Evolutionary conservation across 2,888 invertebrate species (phyloP).

Genomic region (Octodonta nipae): DNA sequence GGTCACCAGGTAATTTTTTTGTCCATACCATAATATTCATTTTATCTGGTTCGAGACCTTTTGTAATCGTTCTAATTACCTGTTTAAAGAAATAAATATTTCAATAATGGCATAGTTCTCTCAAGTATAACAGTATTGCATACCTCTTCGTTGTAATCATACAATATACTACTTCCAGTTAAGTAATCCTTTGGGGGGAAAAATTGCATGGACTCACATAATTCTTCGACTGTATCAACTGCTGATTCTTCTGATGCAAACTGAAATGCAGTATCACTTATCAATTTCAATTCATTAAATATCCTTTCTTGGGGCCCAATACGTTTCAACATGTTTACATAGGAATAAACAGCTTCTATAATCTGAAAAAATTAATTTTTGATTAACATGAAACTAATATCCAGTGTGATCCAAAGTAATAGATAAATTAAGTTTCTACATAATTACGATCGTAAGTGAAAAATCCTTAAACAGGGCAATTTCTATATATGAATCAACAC

Average conservation of each 20-base stretch:
- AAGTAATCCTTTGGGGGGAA: constrained; percentile 68
- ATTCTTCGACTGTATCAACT: constrained; percentile 61
- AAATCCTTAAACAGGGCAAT: too few species aligned
- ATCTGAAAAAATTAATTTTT: constrained; percentile 41
- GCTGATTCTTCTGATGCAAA: constrained; percentile 59
- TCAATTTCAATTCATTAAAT: constrained; percentile 58
- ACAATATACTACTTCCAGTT: constrained; percentile 59
- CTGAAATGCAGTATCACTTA: constrained; percentile 60
- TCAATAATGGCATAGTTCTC: too few species aligned
- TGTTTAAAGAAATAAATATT: too few species aligned
- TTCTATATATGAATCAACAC: too few species aligned
- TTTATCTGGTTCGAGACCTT: constrained; percentile 49
- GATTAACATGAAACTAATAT: background rate
- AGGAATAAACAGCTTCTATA: constrained; percentile 63
- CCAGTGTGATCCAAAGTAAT: too few species aligned
- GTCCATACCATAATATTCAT: constrained; percentile 60
- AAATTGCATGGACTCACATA: constrained; percentile 67
- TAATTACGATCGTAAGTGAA: too few species aligned
- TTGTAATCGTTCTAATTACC: constrained; percentile 46
- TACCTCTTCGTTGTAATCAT: constrained; percentile 61
- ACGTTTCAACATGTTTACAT: constrained; percentile 56
- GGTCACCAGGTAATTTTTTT: constrained; percentile 40
- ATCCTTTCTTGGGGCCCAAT: constrained; percentile 55
- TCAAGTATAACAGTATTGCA: too few species aligned
- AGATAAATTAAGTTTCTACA: too few species aligned